Conservation (phyloP, 2,113 vertebrate species). For the Phodopus roborovskii region DNA sequence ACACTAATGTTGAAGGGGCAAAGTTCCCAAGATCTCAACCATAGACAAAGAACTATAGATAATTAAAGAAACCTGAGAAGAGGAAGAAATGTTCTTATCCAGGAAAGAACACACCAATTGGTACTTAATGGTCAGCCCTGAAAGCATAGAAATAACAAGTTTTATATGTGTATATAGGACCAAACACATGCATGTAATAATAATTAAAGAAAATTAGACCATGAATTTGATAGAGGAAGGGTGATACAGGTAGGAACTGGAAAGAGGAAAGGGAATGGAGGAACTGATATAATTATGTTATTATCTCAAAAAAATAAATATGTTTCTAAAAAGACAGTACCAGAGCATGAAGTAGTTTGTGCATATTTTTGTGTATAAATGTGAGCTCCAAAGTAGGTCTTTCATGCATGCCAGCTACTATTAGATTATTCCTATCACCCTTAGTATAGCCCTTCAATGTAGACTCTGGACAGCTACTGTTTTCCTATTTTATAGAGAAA, state of each 20-base stretch:
- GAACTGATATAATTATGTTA: neutral
- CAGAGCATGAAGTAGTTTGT: neutral
- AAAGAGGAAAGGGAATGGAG: neutral
- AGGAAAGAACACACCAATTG: neutral
- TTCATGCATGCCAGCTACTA: neutral
- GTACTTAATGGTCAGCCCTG: neutral
- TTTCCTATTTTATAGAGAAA: neutral
- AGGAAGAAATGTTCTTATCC: neutral
- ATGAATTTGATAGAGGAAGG: neutral
- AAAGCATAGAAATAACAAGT: neutral
- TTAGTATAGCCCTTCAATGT: neutral
- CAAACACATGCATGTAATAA: neutral
- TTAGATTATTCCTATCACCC: no score
- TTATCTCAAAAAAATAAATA: neutral
- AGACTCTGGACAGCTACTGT: neutral
- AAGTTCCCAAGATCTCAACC: neutral
- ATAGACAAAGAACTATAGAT: neutral
- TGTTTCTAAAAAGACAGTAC: neutral
- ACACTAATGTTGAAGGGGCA: neutral
- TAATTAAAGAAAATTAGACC: neutral
- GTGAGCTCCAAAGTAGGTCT: neutral
- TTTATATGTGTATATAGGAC: neutral
- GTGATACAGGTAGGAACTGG: neutral
- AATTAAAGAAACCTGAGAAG: neutral
- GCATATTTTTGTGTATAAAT: neutral